These are phyloP conservation scores for Scortum barcoo DNA, from an alignment of 2,113 vertebrate species.

Conservation along the genomic window DNA sequence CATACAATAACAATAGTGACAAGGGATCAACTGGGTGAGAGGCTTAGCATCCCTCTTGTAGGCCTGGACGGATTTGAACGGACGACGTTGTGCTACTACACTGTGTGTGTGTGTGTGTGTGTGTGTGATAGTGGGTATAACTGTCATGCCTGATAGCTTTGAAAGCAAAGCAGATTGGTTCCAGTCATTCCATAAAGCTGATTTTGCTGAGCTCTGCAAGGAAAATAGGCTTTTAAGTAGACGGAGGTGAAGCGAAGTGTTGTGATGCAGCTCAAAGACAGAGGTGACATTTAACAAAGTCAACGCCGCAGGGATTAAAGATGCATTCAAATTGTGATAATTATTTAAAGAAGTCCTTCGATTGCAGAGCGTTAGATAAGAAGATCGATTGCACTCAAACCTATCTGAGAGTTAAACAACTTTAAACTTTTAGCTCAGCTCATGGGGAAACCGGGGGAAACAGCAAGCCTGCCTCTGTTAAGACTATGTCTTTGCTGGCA, in stretches of 20 bases:
- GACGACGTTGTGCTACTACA: constrained; percentile 7
- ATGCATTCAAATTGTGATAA: background rate
- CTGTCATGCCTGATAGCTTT: constrained; percentile 39
- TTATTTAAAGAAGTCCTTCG: background rate
- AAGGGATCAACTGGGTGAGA: constrained; percentile 68
- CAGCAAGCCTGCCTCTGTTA: background rate
- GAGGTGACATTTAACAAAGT: constrained; percentile 6
- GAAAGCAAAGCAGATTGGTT: constrained; percentile 39
- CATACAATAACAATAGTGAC: constrained; percentile 58
- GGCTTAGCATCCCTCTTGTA: constrained; percentile 65
- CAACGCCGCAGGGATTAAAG: constrained; percentile 31
- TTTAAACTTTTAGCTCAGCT: too few relatives aligned
- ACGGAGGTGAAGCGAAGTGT: background rate
- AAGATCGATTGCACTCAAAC: background rate
- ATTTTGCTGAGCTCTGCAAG: constrained; percentile 40
- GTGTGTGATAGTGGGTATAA: constrained; percentile 16
- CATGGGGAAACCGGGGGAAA: background rate
- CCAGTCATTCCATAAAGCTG: constrained; percentile 31
- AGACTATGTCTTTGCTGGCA: background rate
- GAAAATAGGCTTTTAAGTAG: constrained; percentile 23
- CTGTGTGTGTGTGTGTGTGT: constrained; percentile 5
- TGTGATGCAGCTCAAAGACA: constrained; percentile 20
- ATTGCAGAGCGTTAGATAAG: background rate
- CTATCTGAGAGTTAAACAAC: background rate
- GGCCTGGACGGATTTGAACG: constrained; percentile 48